Base-by-base conservation (phyloP, 1,140 invertebrate genomes). In the Euura lappo region DNA sequence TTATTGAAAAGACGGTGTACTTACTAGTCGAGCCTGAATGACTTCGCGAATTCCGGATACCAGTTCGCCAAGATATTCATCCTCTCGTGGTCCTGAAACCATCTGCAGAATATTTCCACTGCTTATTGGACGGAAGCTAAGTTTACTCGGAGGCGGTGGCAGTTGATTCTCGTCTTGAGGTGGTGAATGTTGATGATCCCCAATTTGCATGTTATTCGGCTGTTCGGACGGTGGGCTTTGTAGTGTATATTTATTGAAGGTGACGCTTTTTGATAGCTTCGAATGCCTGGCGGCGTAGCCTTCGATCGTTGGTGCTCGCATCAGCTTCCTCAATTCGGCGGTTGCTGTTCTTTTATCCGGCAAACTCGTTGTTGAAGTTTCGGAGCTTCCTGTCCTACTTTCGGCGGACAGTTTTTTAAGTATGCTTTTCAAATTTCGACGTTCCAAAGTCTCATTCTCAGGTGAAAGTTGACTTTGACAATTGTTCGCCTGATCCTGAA, bases 241-340 rank as follows among this genome's bases (percentile, higher is more conserved):
- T 80, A 96, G 88, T 72, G 94, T 95, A 83, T 94, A 93, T 74
- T 94, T 89, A 85, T 96, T 94, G 87, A 96, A 96, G 70, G 95
- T 96, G 69, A 96, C 94, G 86, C 94, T 95, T 89, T 96, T 96
- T 51, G 94, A 91, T 81, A 96, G 91, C 84, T 96, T 96, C 72
- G 94, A 94, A 85, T 96, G 94, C 81, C 95, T 89, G 46, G 94
- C 94, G 43, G 93, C 95, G 85, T 95, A 96, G 66, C 95, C 95
- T 88, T 95, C 93, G 73, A 96, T 89, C 65, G 95, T 96, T 68
- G 93, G 95, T 47, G 94, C 93, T 78, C 92, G 87, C 87, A 95
- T 93, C 47, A 95, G 84, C 78, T 89, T 92, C 74, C 85, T 89
- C 60, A 93, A 86, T 80, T 93, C 91, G 69, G 89, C 88, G 11